Evolutionary conservation across 2,888 invertebrate species (phyloP).

Genomic region (Chloromyia formosa): DNA sequence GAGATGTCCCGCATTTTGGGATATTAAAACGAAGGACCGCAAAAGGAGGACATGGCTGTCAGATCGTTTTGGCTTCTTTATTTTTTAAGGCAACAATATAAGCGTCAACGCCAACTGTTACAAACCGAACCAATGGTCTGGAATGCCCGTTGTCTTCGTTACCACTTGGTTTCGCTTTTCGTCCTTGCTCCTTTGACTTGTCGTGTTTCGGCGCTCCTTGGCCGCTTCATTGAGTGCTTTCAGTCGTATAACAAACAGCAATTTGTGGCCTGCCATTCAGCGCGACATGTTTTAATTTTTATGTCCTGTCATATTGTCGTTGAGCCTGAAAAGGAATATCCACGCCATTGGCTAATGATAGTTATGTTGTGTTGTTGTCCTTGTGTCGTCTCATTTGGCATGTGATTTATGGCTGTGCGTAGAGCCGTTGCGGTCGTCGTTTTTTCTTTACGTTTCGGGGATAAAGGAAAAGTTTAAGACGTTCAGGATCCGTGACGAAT

Average conservation of each 20-base stretch:
- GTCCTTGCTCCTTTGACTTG: not conserved
- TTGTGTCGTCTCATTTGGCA: conserved; percentile 34
- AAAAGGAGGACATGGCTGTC: conserved; percentile 48
- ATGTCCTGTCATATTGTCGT: conserved; percentile 38
- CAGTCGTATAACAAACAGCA: conserved; percentile 37
- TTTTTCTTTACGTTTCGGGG: not conserved
- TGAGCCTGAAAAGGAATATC: conserved; percentile 34
- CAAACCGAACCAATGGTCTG: conserved; percentile 65
- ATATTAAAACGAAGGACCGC: conserved; percentile 13
- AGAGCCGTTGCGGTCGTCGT: not conserved
- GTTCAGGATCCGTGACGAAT: conserved; percentile 28
- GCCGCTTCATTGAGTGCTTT: not conserved
- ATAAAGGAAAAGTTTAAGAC: conserved; percentile 25
- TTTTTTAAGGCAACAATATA: conserved; percentile 49
- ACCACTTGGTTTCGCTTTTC: not conserved
- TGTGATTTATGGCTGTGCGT: conserved; percentile 42
- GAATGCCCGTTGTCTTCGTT: conserved; percentile 56
- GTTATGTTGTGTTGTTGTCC: conserved; percentile 26
- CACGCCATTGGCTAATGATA: conserved; percentile 44
- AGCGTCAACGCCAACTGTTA: conserved; percentile 65
- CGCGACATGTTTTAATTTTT: conserved; percentile 45
- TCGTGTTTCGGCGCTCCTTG: not conserved
- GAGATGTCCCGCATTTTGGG: conserved; percentile 13
- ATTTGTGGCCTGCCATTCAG: conserved; percentile 44
- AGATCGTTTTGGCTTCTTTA: conserved; percentile 47